Evolutionary conservation across 1,140 invertebrate genomes (phyloP), one percentile per base, ranked within the genome.

Genomic region (Mya arenaria): DNA sequence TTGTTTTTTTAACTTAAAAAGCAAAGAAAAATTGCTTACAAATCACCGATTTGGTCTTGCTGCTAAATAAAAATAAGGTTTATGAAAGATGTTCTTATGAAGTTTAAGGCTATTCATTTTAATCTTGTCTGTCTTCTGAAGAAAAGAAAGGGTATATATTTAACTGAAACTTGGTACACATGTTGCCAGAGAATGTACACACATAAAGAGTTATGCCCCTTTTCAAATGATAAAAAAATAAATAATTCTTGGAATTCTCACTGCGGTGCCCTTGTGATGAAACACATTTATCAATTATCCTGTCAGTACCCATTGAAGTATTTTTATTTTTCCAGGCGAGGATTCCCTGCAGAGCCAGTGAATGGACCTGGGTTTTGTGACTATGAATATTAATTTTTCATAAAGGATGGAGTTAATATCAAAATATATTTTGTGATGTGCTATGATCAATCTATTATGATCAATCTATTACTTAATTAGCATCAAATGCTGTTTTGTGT

Each of bases 311-410:
- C 1, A 19, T 19, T 71, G 41, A 48, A 55, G 17, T 56, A 44
- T 44, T 62, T 19, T 69, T 78, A 69, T 71, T 65, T 19, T 87
- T 87, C 37, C 71, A 91, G 90, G 56, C 85, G 90, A 32, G 90
- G 90, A 28, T 84, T 89, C 66, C 86, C 86, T n/a, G 89, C 89
- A 37, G 87, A 91, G 74, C 86, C 89, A 82, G n/a, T 89, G 4
- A 85, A 85, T 82, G 89, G 90, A 13, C 89, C 90, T 10, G 87
- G 89, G 17, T 89, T 83, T 58, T 91, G 90, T 82, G n/a, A n/a
- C n/a, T n/a, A n/a, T n/a, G n/a, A n/a, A n/a, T n/a, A n/a, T n/a
- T n/a, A n/a, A n/a, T n/a, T n/a, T n/a, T n/a, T n/a, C n/a, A n/a
- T n/a, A n/a, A n/a, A n/a, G n/a, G n/a, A n/a, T n/a, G n/a, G n/a